phyloP scores from a whole-genome alignment of 2,797 vertebrate species.

The Sylvia borin region DNA sequence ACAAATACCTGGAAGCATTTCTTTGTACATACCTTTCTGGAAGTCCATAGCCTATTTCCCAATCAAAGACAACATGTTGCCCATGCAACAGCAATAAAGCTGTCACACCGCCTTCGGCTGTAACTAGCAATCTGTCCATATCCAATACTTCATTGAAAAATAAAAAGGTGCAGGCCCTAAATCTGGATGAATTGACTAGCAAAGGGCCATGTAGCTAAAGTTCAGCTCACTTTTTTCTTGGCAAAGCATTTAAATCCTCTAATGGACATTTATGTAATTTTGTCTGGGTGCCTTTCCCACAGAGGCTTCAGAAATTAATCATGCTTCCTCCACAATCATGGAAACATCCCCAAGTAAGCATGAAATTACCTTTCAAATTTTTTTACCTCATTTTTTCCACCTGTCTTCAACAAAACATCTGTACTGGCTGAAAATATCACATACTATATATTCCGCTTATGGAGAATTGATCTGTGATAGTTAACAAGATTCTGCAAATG shows the following conservation, averaged over 20 bases:
- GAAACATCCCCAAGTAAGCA: background rate
- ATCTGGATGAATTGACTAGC: constrained; percentile 2
- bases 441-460: background rate
- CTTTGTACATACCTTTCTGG: background rate
- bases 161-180: constrained; percentile 24
- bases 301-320: constrained; percentile 37
- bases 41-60: constrained; percentile 9
- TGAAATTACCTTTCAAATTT: background rate
- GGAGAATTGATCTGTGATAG: background rate
- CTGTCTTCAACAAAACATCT: background rate
- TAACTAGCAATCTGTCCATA: constrained; percentile 4
- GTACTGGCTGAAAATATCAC: background rate
- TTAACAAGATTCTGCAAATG: background rate
- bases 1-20: background rate
- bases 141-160: background rate
- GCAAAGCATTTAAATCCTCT: background rate
- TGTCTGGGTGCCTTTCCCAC: background rate
- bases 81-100: constrained; percentile 39
- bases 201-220: background rate
- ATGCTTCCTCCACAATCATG: background rate
- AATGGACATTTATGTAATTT: constrained; percentile 17
- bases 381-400: background rate
- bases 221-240: constrained; percentile 12
- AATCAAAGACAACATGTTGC: background rate
- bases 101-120: background rate